Evolutionary conservation across 2,113 vertebrate species (phyloP), one percentile per base, ranked within the genome.

Genomic region (Gyps fulvus): DNA sequence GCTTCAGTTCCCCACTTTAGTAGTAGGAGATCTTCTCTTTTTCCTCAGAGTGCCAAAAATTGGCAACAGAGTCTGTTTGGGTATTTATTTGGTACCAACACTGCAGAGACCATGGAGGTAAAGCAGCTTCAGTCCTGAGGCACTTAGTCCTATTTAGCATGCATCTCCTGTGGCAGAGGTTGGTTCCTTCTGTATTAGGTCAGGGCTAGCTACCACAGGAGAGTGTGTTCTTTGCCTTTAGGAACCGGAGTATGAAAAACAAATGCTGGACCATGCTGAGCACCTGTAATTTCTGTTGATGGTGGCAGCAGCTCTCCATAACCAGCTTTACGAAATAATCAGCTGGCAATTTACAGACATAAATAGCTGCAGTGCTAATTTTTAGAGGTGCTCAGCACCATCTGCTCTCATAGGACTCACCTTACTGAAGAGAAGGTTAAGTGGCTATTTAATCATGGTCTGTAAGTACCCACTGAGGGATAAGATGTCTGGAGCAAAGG

Each of bases 371-470:
- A 43, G 54, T 40, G 52, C 93, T 97, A 55, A 90, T 91, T 97
- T 97, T 95, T 83, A 85, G 71, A 95, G 94, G 93, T 95, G 91
- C 93, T 96, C 87, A 94, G 91, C 84, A 97, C 93, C 96, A 96
- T 97, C 94, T 97, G 94, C 87, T 95, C 89, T 91, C 81, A 3
- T 1, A 89, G 91, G 85, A 91, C 87, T 95, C 95, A 77, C 95
- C 94, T 96, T 66, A 83, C 58, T 62, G 89, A 80, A 61, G 87
- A 95, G 96, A 96, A 96, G 97, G 93, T 95, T 95, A 97, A 96
- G 93, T 95, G 94, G 93, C 93, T 97, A 83, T 97, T 97, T 95
- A 97, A 95, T 97, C 93, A 94, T 91, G 89, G 94, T 95, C 94
- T 87, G 62, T 95, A 89, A 96, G 93, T 90, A 93, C 93, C 89